A percentile compares a stretch with the other conserved stretches of the same genome.
phyloP scores from a whole-genome alignment of 2,888 invertebrate species.

The Tiphia femorata region DNA sequence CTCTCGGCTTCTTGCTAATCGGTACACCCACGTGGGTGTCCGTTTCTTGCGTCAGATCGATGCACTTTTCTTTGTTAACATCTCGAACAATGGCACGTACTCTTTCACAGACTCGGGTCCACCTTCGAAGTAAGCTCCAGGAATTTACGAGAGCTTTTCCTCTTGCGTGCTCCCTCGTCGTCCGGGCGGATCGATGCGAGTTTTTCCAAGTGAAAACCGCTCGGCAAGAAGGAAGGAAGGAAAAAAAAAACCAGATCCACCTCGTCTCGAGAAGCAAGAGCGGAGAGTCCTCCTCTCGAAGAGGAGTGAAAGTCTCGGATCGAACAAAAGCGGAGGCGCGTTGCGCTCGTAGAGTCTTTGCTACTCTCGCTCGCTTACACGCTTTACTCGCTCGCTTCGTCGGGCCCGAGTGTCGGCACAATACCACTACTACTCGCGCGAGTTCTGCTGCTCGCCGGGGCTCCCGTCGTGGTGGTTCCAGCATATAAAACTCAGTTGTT shows the following conservation, averaged over 20 bases:
- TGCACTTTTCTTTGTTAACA: too few relatives aligned
- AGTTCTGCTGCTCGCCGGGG: conserved; percentile 21
- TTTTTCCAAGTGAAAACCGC: conserved; percentile 24
- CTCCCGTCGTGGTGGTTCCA: conserved; percentile 48
- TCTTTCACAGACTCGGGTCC: too few relatives aligned
- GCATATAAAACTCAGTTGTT: conserved; percentile 56
- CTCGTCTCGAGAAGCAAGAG: conserved; percentile 12
- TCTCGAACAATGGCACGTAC: too few relatives aligned
- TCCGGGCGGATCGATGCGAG: too few relatives aligned
- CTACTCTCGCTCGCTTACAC: conserved; percentile 30
- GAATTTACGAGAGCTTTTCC: too few relatives aligned
- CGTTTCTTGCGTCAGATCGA: too few relatives aligned
- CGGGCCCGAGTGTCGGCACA: conserved; percentile 23
- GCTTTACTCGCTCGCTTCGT: too few relatives aligned
- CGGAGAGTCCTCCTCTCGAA: too few relatives aligned
- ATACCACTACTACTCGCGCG: conserved; percentile 44
- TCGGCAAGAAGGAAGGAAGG: not conserved
- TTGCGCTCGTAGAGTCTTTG: conserved; percentile 40
- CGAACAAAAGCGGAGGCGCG: conserved; percentile 28
- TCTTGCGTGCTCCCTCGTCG: too few relatives aligned
- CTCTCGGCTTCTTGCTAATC: too few relatives aligned
- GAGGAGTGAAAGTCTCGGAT: conserved; percentile 55
- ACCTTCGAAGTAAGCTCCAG: too few relatives aligned
- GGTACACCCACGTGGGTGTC: too few relatives aligned
- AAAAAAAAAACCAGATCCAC: conserved; percentile 6